A percentile compares a stretch with the other conserved stretches of the same genome.
Conservation (phyloP, 2,888 invertebrate species). For the Tenodera sinensis region DNA sequence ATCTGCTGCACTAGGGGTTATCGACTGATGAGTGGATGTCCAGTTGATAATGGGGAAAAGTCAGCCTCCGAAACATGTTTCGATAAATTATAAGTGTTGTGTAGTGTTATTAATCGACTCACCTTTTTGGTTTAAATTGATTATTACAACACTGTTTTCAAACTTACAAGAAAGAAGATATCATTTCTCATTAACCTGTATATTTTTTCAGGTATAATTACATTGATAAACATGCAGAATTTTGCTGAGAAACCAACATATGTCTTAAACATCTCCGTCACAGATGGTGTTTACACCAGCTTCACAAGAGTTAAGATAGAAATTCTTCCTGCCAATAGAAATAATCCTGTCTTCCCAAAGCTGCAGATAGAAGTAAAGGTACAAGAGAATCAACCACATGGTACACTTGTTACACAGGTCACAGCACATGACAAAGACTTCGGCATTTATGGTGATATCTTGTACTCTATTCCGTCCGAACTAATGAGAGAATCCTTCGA, state of each 20-base stretch:
- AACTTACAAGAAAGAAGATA: too few species aligned
- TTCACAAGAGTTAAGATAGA: constrained; percentile 79
- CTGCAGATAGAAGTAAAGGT: constrained; percentile 74
- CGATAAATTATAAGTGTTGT: too few species aligned
- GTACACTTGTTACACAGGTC: constrained; percentile 70
- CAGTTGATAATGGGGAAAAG: too few species aligned
- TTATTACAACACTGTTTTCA: too few species aligned
- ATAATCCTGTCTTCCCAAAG: constrained; percentile 75
- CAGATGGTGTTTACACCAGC: constrained; percentile 91
- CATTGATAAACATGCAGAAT: constrained; percentile 70
- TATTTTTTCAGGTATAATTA: constrained; percentile 53
- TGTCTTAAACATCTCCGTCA: constrained; percentile 86
- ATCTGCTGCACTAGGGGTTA: too few species aligned
- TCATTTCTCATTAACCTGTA: not conserved
- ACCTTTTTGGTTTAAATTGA: too few species aligned
- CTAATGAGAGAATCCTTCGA: constrained; percentile 67
- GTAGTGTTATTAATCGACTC: too few species aligned
- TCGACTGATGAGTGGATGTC: too few species aligned
- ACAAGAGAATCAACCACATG: constrained; percentile 74
- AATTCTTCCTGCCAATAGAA: constrained; percentile 72
- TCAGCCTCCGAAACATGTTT: too few species aligned
- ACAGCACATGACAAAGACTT: constrained; percentile 79
- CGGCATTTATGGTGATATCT: constrained; percentile 66
- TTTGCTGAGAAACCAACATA: constrained; percentile 63
- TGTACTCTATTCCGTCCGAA: constrained; percentile 76